Evolutionary conservation across 2,888 invertebrate genomes (phyloP), one percentile per base, ranked within the genome.

Genomic region (Drosophila tripunctata): DNA sequence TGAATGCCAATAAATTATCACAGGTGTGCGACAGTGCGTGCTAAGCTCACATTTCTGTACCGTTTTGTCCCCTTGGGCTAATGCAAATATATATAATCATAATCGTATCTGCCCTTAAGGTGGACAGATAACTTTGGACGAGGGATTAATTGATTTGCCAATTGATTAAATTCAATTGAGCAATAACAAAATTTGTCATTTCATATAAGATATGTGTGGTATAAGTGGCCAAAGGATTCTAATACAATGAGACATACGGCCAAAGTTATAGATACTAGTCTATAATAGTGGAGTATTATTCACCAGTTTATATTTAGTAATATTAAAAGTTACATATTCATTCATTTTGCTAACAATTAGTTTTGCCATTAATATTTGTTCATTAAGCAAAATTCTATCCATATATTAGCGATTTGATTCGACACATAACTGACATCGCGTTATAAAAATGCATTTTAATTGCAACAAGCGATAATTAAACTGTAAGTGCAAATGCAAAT

Each of bases 1-100:
- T 64, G 51, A 62, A 51, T 60, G 62, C 50, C 54, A 63, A 78
- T 87, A 87, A 87, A 81, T 85, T 74, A 67, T 48, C 36, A 6
- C 22, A 67, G 82, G 74, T 69, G 65, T 66, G 69, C 57, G 38
- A 5, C n/a, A 22, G 40, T 62, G 24, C 58, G 52, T 36, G 54
- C 47, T 64, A 74, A 64, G 58, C 60, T 60, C 44, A 47, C 47
- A 40, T 54, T 6, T 43, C 43, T 24, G 4, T 24, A 24, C 10
- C 22, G 24, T 43, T 27, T 27, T 15, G 8, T 12, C 10, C 6
- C 27, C 24, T 15, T 10, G 15, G 14, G 40, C 5, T 40, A 15
- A 30, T 22, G 57, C 40, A 66, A 40, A 61, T 27, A 10, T 27
- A 61, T 27, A 10, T 27, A 27, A 4, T 27, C 27, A 27, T 43